A percentile compares a stretch with the other conserved stretches of the same genome.
Evolutionary conservation across 2,113 vertebrate genomes (phyloP).

Genomic region (Peromyscus polionotus): DNA sequence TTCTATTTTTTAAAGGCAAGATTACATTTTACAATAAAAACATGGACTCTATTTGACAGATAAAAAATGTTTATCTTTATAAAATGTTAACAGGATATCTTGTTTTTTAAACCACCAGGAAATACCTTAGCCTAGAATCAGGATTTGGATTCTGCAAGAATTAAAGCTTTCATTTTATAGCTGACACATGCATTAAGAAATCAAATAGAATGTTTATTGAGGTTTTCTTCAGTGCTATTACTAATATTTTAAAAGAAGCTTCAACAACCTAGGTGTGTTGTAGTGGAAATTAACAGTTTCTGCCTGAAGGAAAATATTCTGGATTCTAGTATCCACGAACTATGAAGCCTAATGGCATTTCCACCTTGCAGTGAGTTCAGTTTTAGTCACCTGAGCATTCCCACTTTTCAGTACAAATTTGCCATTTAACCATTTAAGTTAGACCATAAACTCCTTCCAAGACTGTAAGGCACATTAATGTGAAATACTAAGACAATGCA

Average conservation of each 20-base stretch:
- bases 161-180: not conserved
- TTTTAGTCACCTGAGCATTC: not conserved
- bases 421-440: not conserved
- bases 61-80: not conserved
- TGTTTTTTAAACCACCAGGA: slow-evolving; percentile 27
- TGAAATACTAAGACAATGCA: slow-evolving; percentile 17
- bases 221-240: slow-evolving; percentile 19
- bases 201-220: not conserved
- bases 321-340: not conserved
- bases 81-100: not conserved
- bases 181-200: slow-evolving; percentile 1
- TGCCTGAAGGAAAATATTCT: not conserved
- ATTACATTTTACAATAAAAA: not conserved
- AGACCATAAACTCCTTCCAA: not conserved
- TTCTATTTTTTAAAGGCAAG: not conserved
- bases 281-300: slow-evolving; percentile 4
- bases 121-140: not conserved
- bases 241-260: not conserved
- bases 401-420: slow-evolving; percentile 33
- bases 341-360: not conserved
- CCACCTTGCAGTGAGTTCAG: not conserved
- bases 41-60: not conserved
- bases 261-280: not conserved
- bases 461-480: not conserved
- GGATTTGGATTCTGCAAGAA: not conserved